These are phyloP conservation scores for Phyto melanocephala DNA, from an alignment of 2,888 invertebrate species.

Conservation along the genomic window DNA sequence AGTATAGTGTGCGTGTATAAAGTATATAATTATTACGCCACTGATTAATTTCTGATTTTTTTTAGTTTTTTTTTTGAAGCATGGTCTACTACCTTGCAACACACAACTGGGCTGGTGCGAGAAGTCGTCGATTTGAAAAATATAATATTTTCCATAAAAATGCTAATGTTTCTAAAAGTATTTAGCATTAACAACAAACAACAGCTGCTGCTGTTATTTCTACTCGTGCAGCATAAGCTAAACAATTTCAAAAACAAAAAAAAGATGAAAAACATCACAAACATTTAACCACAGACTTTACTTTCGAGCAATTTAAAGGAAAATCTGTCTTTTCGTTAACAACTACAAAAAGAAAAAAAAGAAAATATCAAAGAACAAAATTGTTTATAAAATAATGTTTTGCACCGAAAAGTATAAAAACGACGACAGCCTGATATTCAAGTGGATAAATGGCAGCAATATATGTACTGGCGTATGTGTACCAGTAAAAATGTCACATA, in stretches of 20 bases:
- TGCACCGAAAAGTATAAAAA: background rate
- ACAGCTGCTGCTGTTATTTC: conserved; percentile 53
- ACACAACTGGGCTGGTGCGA: background rate
- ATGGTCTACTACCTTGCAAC: background rate
- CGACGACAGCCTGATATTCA: conserved; percentile 2
- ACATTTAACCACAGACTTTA: conserved; percentile 56
- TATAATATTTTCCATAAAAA: conserved; percentile 22
- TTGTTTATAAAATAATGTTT: conserved; percentile 12
- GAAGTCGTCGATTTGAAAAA: conserved; percentile 20
- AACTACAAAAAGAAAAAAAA: conserved; percentile 30
- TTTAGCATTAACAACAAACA: conserved; percentile 25
- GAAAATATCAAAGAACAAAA: conserved; percentile 11
- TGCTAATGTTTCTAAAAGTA: conserved; percentile 39
- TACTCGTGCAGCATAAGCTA: conserved; percentile 2
- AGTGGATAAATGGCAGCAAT: background rate
- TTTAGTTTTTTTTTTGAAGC: background rate
- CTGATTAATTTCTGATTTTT: background rate
- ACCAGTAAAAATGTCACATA: conserved; percentile 36
- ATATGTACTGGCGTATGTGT: background rate
- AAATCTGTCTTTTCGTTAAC: conserved; percentile 39
- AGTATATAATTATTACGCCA: background rate
- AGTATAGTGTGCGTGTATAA: too few relatives aligned
- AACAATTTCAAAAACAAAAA: background rate
- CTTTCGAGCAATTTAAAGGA: conserved; percentile 40
- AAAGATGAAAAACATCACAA: conserved; percentile 35